phyloP scores from a whole-genome alignment of 2,797 vertebrate species.

The Crocidura indochinensis region DNA sequence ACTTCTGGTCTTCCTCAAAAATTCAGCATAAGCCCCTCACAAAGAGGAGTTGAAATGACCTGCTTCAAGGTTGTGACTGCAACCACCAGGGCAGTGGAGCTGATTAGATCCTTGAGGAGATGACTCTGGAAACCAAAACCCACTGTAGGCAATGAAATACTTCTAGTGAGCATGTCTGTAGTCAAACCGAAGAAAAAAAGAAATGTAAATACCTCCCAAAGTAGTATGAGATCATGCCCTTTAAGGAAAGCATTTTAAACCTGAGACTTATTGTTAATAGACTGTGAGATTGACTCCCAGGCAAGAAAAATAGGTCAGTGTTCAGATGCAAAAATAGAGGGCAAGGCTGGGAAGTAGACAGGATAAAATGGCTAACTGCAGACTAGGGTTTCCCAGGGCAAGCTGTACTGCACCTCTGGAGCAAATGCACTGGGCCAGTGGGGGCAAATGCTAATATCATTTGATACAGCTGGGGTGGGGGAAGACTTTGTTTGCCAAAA shows the following conservation, averaged over 20 bases:
- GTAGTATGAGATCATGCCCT: neutral
- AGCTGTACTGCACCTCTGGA: no score
- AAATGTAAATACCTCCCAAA: neutral
- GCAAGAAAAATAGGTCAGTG: constrained; percentile 2
- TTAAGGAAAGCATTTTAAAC: neutral
- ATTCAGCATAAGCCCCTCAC: neutral
- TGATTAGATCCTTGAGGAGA: neutral
- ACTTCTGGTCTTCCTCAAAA: neutral
- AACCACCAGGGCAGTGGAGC: neutral
- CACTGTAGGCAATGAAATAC: neutral
- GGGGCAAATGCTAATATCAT: no score
- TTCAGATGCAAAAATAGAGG: constrained; percentile 14
- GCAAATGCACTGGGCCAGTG: no score
- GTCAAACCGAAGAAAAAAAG: neutral
- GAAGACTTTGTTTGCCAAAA: no score
- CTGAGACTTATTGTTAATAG: constrained; percentile 15
- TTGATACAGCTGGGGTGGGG: no score
- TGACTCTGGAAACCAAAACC: constrained; percentile 34
- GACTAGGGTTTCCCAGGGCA: neutral
- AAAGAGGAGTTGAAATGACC: neutral
- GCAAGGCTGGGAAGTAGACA: neutral
- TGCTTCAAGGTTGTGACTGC: neutral
- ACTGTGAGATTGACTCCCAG: neutral
- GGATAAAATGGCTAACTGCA: neutral
- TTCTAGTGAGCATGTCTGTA: neutral